Percentiles rank a stretch among this genome's conserved stretches.
These are phyloP conservation scores for Pyrocoelia pectoralis DNA, from an alignment of 2,888 invertebrate species.

Conservation along the genomic window DNA sequence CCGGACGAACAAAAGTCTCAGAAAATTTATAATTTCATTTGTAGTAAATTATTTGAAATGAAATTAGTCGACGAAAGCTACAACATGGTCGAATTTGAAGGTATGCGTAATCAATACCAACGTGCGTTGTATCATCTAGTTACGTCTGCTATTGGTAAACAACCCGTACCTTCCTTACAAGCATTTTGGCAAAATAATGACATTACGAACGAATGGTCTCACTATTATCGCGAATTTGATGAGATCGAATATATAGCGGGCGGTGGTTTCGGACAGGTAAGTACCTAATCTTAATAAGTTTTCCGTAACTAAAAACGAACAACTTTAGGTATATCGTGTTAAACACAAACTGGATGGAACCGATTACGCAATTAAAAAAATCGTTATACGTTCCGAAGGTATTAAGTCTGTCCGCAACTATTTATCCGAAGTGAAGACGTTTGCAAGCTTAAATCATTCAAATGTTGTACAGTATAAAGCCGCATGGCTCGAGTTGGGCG, in stretches of 20 bases:
- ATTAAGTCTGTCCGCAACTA: constrained; percentile 71
- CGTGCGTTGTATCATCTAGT: constrained; percentile 71
- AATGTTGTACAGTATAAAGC: constrained; percentile 86
- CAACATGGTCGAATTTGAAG: constrained; percentile 73
- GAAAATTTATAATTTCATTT: constrained; percentile 71
- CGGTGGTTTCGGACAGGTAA: constrained; percentile 80
- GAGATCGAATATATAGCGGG: constrained; percentile 74
- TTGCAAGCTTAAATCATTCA: constrained; percentile 79
- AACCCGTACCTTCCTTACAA: constrained; percentile 60
- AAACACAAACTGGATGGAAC: constrained; percentile 77
- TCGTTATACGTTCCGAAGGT: constrained; percentile 69
- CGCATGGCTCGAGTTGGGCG: constrained; percentile 79
- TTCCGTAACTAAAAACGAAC: too few relatives aligned
- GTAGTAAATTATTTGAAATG: constrained; percentile 72
- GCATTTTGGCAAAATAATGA: constrained; percentile 64
- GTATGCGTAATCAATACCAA: constrained; percentile 73
- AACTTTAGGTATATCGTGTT: constrained; percentile 68
- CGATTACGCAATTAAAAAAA: constrained; percentile 84
- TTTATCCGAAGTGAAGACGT: constrained; percentile 80
- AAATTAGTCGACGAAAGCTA: constrained; percentile 76
- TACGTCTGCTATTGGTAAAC: constrained; percentile 66
- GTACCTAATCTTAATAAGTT: too few relatives aligned
- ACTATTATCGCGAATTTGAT: constrained; percentile 75
- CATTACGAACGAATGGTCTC: constrained; percentile 67
- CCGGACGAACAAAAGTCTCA: constrained; percentile 66